Conservation (phyloP, 1,140 invertebrate species). For the Ganaspis sp. region DNA sequence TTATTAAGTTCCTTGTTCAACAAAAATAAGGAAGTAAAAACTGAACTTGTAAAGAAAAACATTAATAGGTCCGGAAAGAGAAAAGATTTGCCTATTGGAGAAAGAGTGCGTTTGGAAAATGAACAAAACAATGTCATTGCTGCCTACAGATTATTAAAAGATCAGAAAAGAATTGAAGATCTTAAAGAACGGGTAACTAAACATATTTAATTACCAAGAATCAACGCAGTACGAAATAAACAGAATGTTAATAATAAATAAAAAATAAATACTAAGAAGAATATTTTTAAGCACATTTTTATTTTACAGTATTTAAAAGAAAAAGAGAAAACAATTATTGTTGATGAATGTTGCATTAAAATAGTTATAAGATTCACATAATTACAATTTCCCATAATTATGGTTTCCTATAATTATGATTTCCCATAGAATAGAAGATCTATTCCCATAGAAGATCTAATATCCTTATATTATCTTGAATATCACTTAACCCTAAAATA, state of each 20-base stretch:
- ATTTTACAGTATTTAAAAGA: slow-evolving; percentile 42
- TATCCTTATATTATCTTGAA: not conserved
- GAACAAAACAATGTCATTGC: slow-evolving; percentile 78
- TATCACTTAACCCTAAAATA: not conserved
- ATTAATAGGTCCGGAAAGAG: slow-evolving; percentile 77
- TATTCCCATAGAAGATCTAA: no score
- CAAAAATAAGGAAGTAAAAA: slow-evolving; percentile 40
- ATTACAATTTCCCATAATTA: no score
- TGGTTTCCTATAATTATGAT: no score
- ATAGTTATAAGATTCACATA: not conserved
- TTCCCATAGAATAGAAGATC: no score
- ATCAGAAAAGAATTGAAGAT: not conserved
- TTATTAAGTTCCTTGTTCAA: slow-evolving; percentile 77
- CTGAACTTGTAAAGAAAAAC: slow-evolving; percentile 40
- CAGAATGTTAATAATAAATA: slow-evolving; percentile 42
- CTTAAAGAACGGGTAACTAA: not conserved
- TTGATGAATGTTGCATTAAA: not conserved
- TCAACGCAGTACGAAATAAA: no score
- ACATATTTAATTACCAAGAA: not conserved
- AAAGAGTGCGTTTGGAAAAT: slow-evolving; percentile 78
- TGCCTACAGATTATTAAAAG: slow-evolving; percentile 79
- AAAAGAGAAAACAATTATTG: slow-evolving; percentile 44
- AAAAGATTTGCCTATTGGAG: slow-evolving; percentile 77
- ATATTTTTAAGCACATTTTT: slow-evolving; percentile 32
- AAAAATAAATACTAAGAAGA: slow-evolving; percentile 33